Evolutionary conservation across 2,888 invertebrate genomes (phyloP).

Genomic region (Myopa tessellatipennis): DNA sequence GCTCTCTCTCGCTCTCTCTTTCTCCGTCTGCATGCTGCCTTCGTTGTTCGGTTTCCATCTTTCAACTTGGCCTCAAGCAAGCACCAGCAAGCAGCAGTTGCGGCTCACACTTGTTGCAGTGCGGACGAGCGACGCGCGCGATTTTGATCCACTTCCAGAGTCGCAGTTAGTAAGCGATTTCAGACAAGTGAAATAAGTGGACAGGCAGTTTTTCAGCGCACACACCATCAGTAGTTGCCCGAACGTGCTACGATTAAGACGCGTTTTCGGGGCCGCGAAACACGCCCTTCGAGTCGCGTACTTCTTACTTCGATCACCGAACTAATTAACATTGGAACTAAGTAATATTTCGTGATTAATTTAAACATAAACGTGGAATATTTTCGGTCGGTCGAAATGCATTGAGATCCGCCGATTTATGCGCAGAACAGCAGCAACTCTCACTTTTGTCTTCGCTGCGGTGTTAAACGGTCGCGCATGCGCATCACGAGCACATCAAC

Average conservation of each 20-base stretch:
- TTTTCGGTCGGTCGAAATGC: too few relatives aligned
- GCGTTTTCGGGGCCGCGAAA: background rate
- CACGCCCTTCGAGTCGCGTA: background rate
- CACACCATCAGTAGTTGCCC: slow-evolving; percentile 20
- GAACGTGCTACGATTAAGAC: slow-evolving; percentile 32
- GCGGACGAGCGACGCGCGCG: slow-evolving; percentile 19
- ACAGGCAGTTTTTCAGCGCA: background rate
- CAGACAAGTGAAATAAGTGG: background rate
- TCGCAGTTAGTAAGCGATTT: background rate
- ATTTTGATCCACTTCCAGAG: background rate
- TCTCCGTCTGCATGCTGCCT: background rate
- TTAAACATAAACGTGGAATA: too few relatives aligned
- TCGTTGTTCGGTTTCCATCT: background rate
- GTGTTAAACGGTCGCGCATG: background rate
- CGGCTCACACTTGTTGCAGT: slow-evolving; percentile 37
- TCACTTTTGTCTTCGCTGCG: slow-evolving; percentile 25
- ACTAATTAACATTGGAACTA: too few relatives aligned
- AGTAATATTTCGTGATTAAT: too few relatives aligned
- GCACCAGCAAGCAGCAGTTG: slow-evolving; percentile 23
- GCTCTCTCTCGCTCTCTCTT: background rate
- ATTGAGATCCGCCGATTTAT: too few relatives aligned
- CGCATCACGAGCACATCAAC: background rate
- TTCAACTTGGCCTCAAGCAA: slow-evolving; percentile 15
- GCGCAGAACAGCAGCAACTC: slow-evolving; percentile 14
- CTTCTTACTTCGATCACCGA: too few relatives aligned